A percentile compares a stretch with the other conserved stretches of the same genome.
These are phyloP conservation scores for Pelochelys cantorii DNA, from an alignment of 2,797 vertebrate species.

Conservation along the genomic window DNA sequence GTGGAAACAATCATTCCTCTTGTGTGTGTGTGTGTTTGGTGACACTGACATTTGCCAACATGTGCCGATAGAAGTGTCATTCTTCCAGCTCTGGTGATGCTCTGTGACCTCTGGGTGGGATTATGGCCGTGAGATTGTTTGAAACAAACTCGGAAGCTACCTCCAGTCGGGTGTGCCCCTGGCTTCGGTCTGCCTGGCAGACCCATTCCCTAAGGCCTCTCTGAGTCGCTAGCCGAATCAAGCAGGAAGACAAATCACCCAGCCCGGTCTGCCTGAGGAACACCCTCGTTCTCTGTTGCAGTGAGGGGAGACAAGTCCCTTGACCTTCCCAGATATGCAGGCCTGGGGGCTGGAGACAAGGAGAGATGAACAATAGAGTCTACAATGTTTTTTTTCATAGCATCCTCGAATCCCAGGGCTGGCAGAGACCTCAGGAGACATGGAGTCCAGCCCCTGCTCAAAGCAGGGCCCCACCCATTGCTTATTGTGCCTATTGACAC, in stretches of 20 bases:
- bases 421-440: too few species aligned
- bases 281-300: background rate
- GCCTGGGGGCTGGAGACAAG: background rate
- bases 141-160: background rate
- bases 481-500: background rate
- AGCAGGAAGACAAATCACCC: too few species aligned
- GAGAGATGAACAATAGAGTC: background rate
- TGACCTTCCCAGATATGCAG: background rate
- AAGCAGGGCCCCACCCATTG: too few species aligned
- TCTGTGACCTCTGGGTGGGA: background rate
- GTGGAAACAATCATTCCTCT: background rate
- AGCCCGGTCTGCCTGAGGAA: background rate
- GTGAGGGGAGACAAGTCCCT: background rate
- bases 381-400: background rate
- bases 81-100: too few species aligned
- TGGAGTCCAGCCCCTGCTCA: too few species aligned
- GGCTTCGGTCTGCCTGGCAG: background rate
- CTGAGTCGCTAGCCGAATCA: background rate
- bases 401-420: too few species aligned
- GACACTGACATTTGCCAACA: background rate
- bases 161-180: background rate
- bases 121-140: background rate
- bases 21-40: background rate
- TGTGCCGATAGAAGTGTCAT: background rate
- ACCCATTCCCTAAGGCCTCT: background rate